phyloP scores from a whole-genome alignment of 2,888 invertebrate genomes.

The Spialia ferax region DNA sequence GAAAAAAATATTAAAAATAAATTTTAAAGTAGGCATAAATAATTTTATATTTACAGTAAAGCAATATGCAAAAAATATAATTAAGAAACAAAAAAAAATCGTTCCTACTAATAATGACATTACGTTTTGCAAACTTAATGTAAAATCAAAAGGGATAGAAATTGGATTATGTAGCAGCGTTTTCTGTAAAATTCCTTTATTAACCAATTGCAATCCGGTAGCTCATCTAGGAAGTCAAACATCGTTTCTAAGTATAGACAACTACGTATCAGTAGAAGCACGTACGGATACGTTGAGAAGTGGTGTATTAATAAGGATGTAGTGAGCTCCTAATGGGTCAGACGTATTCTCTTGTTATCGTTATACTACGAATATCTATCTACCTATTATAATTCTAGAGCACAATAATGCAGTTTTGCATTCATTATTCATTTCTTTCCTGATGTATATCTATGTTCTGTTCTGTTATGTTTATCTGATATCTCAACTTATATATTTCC shows the following conservation, averaged over 20 bases:
- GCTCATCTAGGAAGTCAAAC: slow-evolving; percentile 33
- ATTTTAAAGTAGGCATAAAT: no score
- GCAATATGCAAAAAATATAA: not conserved
- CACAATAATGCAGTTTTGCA: not conserved
- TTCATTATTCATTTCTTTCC: not conserved
- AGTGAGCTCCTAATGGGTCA: slow-evolving; percentile 42
- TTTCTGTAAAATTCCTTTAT: not conserved
- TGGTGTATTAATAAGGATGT: slow-evolving; percentile 36
- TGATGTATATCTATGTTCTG: not conserved
- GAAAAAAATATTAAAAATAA: no score
- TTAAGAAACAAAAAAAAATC: not conserved
- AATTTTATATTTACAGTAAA: no score
- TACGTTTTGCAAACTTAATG: no score
- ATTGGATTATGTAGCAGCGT: not conserved
- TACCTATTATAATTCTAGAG: not conserved
- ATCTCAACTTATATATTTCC: not conserved
- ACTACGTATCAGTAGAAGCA: slow-evolving; percentile 7
- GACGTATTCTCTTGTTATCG: slow-evolving; percentile 34
- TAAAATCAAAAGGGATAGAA: not conserved
- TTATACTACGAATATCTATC: not conserved
- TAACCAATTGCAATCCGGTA: slow-evolving; percentile 27
- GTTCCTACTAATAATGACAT: no score
- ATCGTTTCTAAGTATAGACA: slow-evolving; percentile 36
- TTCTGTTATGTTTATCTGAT: not conserved
- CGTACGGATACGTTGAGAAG: slow-evolving; percentile 19